Conservation (phyloP, 2,888 invertebrate genomes). For the Tenthredo notha region DNA sequence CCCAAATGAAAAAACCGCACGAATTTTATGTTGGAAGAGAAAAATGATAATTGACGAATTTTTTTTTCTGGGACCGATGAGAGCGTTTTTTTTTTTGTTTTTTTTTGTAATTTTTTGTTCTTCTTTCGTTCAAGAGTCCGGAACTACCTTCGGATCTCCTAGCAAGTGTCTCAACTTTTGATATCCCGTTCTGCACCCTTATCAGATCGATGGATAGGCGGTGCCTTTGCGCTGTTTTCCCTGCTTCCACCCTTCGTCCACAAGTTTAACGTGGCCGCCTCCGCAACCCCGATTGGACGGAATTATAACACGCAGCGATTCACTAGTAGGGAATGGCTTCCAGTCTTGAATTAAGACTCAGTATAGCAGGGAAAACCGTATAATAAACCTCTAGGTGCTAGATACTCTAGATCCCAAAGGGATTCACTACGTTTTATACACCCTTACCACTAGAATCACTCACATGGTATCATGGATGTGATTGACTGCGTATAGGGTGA, state of each 20-base stretch:
- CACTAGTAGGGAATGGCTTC: constrained; percentile 66
- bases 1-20: not conserved
- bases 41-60: not conserved
- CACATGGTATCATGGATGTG: not conserved
- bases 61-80: not conserved
- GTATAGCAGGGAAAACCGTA: constrained; percentile 64
- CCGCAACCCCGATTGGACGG: constrained; percentile 68
- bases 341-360: constrained; percentile 62
- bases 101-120: no score
- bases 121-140: not conserved
- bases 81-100: not conserved
- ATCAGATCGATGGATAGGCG: constrained; percentile 76
- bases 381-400: constrained; percentile 55
- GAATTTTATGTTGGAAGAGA: not conserved
- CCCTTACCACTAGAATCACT: not conserved
- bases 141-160: not conserved
- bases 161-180: constrained; percentile 21
- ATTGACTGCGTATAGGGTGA: not conserved
- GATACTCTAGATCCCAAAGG: constrained; percentile 20
- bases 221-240: constrained; percentile 53
- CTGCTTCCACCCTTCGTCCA: constrained; percentile 63
- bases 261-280: constrained; percentile 64
- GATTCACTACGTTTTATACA: not conserved
- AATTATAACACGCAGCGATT: constrained; percentile 61
- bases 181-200: constrained; percentile 60